Evolutionary conservation across 2,888 invertebrate genomes (phyloP), one percentile per base, ranked within the genome.

Genomic region (Agrochola lychnidis): DNA sequence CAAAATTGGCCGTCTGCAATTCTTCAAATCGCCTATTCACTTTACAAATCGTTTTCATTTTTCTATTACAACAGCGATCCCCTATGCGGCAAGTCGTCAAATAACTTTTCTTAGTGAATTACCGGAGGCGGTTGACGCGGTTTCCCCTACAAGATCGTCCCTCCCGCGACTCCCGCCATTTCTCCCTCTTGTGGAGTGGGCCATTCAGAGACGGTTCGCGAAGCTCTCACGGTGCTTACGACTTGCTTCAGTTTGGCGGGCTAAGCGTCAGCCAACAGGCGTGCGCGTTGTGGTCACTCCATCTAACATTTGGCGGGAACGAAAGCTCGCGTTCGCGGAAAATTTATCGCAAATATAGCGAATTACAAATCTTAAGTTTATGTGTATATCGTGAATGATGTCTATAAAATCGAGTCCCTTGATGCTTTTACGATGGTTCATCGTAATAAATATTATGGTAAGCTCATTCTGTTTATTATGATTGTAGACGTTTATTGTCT

Each of bases 101-200:
- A 96, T 96, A 96, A 96, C 94, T 95, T 96, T 96, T 96, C 96
- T 96, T 96, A 94, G 95, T 95, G 95, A 96, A 96, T 95, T 95
- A 96, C 95, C 94, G 93, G 94, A 95, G 95, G 95, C 95, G 94
- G 94, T 95, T 93, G 95, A 91, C 93, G 94, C 93, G 94, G 95
- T 95, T 95, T 96, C 95, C 96, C 96, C 96, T 95, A 95, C 93
- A 93, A 88, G 93, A 91, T 90, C 93, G 94, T 94, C 96, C 96
- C 96, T 96, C 96, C 95, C 95, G 94, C 93, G 92, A 92, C 95
- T 95, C 95, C 95, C 95, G 94, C 94, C 94, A 93, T 91, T 91
- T 93, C 95, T 95, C 96, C 96, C 96, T 95, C 93, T 89, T 81
- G 88, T 95, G 91, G 95, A 94, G 95, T 93, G 96, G 94, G 95